Conservation (phyloP, 2,797 vertebrate genomes). For the Macrochelys suwanniensis region DNA sequence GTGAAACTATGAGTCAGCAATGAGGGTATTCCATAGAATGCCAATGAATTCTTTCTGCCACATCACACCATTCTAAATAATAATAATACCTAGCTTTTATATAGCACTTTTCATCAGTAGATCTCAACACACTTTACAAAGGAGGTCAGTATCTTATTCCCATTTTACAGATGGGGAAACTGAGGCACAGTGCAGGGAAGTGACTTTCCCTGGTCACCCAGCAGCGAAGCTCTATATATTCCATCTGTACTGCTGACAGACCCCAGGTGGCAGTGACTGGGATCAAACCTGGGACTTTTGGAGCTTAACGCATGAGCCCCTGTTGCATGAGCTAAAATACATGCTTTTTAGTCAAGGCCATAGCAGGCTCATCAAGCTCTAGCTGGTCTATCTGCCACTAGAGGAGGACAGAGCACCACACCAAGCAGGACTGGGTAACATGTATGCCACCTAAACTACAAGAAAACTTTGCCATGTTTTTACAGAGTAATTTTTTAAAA, state of each 20-base stretch:
- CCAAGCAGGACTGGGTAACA: too few relatives aligned
- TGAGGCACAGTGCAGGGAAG: rapidly evolving
- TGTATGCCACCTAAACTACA: neutral
- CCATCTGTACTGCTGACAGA: neutral
- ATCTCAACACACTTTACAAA: neutral
- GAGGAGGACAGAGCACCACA: too few relatives aligned
- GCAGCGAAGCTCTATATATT: neutral
- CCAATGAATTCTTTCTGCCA: neutral
- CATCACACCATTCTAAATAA: neutral
- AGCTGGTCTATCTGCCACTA: too few relatives aligned
- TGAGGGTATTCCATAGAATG: neutral
- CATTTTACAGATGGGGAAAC: neutral
- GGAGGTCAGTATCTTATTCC: neutral
- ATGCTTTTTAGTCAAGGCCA: too few relatives aligned
- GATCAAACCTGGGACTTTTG: too few relatives aligned
- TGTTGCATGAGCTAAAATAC: too few relatives aligned
- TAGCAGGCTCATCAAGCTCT: too few relatives aligned
- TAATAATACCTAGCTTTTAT: neutral
- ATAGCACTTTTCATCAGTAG: neutral
- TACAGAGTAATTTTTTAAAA: neutral
- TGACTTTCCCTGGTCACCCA: neutral
- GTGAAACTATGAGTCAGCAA: neutral
- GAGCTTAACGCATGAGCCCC: too few relatives aligned
- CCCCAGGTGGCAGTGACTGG: too few relatives aligned
- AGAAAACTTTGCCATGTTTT: neutral